Percentiles rank a stretch among this genome's conserved stretches.
Evolutionary conservation across 1,140 invertebrate genomes (phyloP).

Genomic region (Bombus polaris): DNA sequence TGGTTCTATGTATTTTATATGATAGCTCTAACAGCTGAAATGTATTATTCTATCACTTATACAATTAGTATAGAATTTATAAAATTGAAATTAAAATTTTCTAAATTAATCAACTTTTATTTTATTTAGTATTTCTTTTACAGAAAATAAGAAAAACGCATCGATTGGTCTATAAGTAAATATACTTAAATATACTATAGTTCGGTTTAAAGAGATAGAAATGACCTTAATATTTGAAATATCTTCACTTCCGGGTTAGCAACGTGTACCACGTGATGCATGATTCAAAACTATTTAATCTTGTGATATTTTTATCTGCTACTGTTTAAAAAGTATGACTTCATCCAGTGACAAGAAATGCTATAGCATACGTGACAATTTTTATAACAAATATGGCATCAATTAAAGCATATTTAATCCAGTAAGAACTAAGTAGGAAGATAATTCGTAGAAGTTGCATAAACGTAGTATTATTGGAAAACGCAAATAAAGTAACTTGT

Average conservation of each 20-base stretch:
- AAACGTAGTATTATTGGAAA: too few species aligned
- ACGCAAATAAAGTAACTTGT: not conserved
- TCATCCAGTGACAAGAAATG: not conserved
- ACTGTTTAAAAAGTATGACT: not conserved
- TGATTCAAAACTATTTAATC: not conserved
- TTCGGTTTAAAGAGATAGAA: not conserved
- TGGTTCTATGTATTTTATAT: not conserved
- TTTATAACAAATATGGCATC: not conserved
- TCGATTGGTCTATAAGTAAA: not conserved
- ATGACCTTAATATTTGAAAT: not conserved
- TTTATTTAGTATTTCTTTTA: not conserved
- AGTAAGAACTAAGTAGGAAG: not conserved
- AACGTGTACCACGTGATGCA: too few species aligned
- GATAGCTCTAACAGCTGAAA: not conserved
- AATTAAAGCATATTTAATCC: not conserved
- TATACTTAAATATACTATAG: too few species aligned
- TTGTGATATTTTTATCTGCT: not conserved
- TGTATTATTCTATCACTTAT: too few species aligned
- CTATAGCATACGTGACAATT: not conserved
- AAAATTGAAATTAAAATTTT: not conserved
- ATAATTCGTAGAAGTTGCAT: not conserved
- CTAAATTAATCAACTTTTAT: not conserved
- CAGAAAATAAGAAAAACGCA: not conserved
- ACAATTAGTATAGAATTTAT: not conserved
- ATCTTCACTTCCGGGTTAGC: not conserved